Evolutionary conservation across 2,113 vertebrate species (phyloP), one percentile per base, ranked within the genome.

Genomic region (Argyrosomus japonicus): DNA sequence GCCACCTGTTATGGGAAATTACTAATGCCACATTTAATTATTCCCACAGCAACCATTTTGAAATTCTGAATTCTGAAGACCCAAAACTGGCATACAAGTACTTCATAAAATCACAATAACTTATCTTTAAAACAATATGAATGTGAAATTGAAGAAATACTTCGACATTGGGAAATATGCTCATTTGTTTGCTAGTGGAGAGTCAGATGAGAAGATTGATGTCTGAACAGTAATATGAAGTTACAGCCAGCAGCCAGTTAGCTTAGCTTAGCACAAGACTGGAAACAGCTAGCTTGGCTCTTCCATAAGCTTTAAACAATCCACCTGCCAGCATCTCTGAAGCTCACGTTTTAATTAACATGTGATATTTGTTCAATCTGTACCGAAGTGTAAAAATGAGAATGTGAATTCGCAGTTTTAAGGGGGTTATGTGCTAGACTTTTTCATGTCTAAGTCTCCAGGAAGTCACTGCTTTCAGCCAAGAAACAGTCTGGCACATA

Each of bases 261-360:
- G 60, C 23, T 75, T 84, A 75, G 63, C 74, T 68, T 50, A 61
- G 40, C 27, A 40, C 61, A 63, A 32, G 15, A 60, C 13, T 3
- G 4, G 27, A 47, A 75, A 60, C 15, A 56, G 27, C 3, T 61
- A 64, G 29, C 54, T 1, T 57, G 47, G 67, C 19, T 75, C 17
- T 72, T n/a, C 57, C 23, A 36, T 63, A 68, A 56, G 17, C 5
- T 23, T n/a, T 29, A 13, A 29, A 48, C 23, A 14, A 43, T 6
- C 32, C 4, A 3, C 5, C 14, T 53, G 12, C n/a, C 14, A 21
- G 9, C n/a, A n/a, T 4, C 14, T 29, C 21, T 53, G 40, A 63
- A 25, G 17, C 43, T 61, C 57, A 70, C 23, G 36, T 40, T 40
- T 40, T 14, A n/a, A 40, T 69, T 25, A 56, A 13, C 40, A 36